These are phyloP conservation scores for Protobothrops mucrosquamatus DNA, from an alignment of 2,113 vertebrate genomes.

Conservation along the genomic window DNA sequence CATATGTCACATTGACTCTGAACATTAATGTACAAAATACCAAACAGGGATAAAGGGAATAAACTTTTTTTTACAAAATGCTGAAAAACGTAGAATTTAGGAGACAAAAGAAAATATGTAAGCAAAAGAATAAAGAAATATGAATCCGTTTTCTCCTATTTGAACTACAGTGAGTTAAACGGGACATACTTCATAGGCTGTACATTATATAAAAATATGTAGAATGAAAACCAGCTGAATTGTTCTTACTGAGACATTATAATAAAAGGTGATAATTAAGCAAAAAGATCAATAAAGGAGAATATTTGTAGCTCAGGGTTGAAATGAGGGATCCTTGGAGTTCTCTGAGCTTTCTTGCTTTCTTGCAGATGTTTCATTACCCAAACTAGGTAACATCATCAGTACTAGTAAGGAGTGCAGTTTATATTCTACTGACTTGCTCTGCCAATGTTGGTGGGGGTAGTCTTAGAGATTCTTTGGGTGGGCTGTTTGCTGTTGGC, in stretches of 20 bases:
- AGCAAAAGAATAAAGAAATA: slow-evolving; percentile 27
- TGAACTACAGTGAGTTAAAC: not conserved
- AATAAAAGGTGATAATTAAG: not conserved
- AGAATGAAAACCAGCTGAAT: not conserved
- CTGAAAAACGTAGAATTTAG: slow-evolving; percentile 51
- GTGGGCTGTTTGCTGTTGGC: not conserved
- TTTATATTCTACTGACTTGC: not conserved
- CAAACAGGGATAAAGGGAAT: slow-evolving; percentile 46
- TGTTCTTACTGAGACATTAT: not conserved
- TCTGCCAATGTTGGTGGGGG: not conserved
- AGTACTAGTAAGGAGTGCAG: not conserved
- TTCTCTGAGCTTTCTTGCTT: not conserved
- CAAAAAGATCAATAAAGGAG: not conserved
- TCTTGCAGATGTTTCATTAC: not conserved
- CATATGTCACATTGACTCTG: slow-evolving; percentile 64
- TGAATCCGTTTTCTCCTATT: not conserved
- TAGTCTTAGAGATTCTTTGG: not conserved
- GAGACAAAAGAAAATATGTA: slow-evolving; percentile 38
- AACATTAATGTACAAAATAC: slow-evolving; percentile 62
- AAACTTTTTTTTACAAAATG: slow-evolving; percentile 46
- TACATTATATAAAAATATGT: not conserved
- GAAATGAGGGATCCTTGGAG: not conserved
- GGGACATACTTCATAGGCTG: not conserved
- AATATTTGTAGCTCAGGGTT: not conserved
- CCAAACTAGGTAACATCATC: not conserved